A percentile compares a stretch with the other conserved stretches of the same genome.
Conservation (phyloP, 2,113 vertebrate genomes). For the Rhinolophus sinicus region DNA sequence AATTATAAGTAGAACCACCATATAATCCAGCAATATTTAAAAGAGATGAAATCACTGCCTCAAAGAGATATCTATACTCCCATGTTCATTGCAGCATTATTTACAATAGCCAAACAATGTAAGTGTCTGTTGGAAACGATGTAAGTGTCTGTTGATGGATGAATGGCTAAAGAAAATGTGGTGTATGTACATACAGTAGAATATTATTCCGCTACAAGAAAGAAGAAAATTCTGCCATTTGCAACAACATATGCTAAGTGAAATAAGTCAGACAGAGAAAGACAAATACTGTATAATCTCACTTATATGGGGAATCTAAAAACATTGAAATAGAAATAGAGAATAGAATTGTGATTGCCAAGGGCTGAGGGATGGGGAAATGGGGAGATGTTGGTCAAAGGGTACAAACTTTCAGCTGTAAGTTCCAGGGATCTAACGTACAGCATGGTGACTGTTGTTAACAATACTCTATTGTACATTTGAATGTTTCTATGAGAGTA, state of each 20-base stretch:
- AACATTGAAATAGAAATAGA: background rate
- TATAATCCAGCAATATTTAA: background rate
- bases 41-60: background rate
- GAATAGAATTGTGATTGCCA: background rate
- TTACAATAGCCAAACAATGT: background rate
- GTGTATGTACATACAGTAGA: background rate
- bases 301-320: background rate
- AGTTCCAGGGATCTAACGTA: background rate
- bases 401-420: background rate
- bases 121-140: too few species aligned
- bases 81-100: background rate
- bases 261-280: background rate
- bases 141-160: background rate
- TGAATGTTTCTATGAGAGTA: background rate
- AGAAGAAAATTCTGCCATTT: background rate
- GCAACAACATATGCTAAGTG: background rate
- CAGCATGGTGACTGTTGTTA: background rate
- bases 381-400: background rate
- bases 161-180: background rate
- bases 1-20: background rate
- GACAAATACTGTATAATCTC: background rate
- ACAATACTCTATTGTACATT: background rate
- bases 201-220: background rate
- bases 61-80: background rate
- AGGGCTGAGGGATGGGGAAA: background rate